These are phyloP conservation scores for Glyptemys insculpta DNA, from an alignment of 2,797 vertebrate species.

Conservation along the genomic window DNA sequence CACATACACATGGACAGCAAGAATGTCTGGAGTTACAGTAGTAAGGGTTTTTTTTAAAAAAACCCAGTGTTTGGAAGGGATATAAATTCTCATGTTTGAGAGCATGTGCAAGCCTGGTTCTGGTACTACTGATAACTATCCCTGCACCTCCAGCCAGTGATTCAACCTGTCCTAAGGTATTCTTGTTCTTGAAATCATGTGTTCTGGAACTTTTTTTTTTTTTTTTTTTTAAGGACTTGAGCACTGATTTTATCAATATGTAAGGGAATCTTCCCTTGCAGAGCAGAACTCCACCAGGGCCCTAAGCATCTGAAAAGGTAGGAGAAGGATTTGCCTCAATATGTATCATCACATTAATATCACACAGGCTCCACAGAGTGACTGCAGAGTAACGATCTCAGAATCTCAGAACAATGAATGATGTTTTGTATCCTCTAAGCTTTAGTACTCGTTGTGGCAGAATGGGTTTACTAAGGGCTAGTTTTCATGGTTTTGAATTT, in stretches of 20 bases:
- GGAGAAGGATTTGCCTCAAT: background rate
- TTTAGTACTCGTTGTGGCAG: background rate
- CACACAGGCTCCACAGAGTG: background rate
- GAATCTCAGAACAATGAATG: background rate
- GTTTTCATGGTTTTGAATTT: background rate
- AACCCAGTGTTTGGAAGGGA: background rate
- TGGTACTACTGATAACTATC: background rate
- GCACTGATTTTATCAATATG: background rate
- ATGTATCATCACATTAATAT: background rate
- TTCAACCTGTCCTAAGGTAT: background rate
- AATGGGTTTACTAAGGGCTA: background rate
- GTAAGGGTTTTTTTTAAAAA: background rate
- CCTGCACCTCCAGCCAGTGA: background rate
- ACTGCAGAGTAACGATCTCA: background rate
- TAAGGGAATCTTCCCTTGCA: background rate
- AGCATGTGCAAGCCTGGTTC: background rate
- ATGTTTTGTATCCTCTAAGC: background rate
- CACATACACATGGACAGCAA: background rate
- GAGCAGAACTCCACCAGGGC: background rate
- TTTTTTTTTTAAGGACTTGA: background rate
- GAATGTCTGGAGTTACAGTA: background rate
- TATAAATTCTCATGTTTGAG: background rate
- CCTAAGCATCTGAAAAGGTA: background rate
- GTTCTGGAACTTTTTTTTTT: background rate
- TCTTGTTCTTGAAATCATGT: background rate